Percentiles rank a stretch among this genome's conserved stretches.
Conservation (phyloP, 2,888 invertebrate species). For the Megaustenia siamemsis region DNA sequence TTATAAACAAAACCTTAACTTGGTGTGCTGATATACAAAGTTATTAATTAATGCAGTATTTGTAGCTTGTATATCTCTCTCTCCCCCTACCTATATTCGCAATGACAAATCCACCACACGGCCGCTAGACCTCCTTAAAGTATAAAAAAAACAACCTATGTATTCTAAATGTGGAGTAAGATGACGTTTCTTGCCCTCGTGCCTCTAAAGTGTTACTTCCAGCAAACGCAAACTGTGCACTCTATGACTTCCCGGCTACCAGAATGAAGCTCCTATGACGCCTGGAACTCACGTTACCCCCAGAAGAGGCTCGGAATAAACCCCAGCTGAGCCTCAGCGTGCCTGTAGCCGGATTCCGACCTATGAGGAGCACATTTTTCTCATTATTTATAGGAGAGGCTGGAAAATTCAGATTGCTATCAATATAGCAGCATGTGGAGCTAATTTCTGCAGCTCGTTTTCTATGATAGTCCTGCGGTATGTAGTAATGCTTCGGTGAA, state of each 20-base stretch:
- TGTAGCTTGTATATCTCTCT: no score
- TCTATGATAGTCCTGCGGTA: neutral
- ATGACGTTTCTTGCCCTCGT: neutral
- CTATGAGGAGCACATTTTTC: neutral
- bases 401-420: conserved; percentile 3
- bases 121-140: no score
- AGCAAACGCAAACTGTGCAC: neutral
- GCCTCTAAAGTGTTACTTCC: neutral
- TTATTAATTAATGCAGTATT: no score
- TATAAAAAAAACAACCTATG: no score
- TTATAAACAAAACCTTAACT: no score
- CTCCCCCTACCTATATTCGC: no score
- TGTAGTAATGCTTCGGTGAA: no score
- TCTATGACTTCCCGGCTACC: neutral
- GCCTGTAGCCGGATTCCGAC: neutral
- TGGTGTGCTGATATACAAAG: no score
- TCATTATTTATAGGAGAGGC: conserved; percentile 14
- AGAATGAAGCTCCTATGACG: neutral
- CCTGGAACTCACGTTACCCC: neutral
- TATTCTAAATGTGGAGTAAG: no score
- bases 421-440: neutral
- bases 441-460: neutral
- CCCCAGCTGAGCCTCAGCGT: neutral
- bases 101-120: no score
- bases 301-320: neutral